Evolutionary conservation across 1,140 invertebrate species (phyloP).

Genomic region (Papilio machaon): DNA sequence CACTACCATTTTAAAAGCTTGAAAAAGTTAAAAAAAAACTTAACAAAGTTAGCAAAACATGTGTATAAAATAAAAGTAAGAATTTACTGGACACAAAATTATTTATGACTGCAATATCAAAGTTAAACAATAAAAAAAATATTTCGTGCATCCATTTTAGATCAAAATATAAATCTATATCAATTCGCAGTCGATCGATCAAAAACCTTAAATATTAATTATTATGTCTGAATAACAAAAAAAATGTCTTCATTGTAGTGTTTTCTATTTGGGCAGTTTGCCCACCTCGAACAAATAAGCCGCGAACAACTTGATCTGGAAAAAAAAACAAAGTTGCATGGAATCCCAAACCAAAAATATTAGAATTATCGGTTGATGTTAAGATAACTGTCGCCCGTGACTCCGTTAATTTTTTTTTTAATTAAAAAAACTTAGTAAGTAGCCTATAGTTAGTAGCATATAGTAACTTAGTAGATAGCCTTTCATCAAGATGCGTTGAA

Average conservation of each 20-base stretch:
- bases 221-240: background rate
- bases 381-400: too few relatives aligned
- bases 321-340: slow-evolving; percentile 5
- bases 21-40: background rate
- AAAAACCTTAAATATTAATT: background rate
- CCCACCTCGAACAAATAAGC: slow-evolving; percentile 92
- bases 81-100: background rate
- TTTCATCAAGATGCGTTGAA: too few relatives aligned
- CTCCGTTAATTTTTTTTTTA: too few relatives aligned
- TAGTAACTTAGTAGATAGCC: too few relatives aligned
- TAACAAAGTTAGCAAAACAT: background rate
- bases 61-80: background rate
- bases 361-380: too few relatives aligned
- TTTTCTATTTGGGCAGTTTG: slow-evolving; percentile 78
- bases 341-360: background rate
- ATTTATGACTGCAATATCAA: background rate
- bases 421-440: too few relatives aligned
- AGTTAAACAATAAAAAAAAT: background rate
- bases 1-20: too few relatives aligned
- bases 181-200: background rate
- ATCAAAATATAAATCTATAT: slow-evolving; percentile 6
- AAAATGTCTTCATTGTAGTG: background rate
- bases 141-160: slow-evolving; percentile 1
- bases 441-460: too few relatives aligned
- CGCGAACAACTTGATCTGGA: slow-evolving; percentile 92